Percentiles rank a stretch among this genome's conserved stretches.
These are phyloP conservation scores for Idaea straminata DNA, from an alignment of 2,888 invertebrate species.

Conservation along the genomic window DNA sequence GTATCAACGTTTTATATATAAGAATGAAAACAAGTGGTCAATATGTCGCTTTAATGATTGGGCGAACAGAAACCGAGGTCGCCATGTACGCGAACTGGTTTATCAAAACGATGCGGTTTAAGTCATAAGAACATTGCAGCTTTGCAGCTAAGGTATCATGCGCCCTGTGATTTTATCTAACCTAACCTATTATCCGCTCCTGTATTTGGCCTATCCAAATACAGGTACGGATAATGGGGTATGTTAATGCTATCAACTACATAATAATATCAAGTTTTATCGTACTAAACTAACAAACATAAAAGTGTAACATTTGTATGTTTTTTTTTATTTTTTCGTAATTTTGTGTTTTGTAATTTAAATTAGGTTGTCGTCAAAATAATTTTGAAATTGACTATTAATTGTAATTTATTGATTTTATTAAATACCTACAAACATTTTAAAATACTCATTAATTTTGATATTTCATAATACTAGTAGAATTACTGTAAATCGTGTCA, in stretches of 20 bases:
- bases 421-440: neutral
- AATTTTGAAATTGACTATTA: neutral
- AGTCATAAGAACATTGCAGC: slow-evolving; percentile 45
- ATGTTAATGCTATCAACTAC: no score
- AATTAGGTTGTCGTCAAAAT: no score
- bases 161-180: neutral
- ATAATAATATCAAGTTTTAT: no score
- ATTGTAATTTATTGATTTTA: neutral
- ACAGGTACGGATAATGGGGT: no score
- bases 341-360: no score
- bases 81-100: slow-evolving; percentile 73
- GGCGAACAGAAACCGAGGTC: slow-evolving; percentile 68
- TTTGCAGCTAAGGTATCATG: slow-evolving; percentile 21
- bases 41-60: slow-evolving; percentile 73
- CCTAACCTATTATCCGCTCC: no score
- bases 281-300: no score
- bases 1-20: slow-evolving; percentile 32
- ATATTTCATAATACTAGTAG: neutral
- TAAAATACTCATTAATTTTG: neutral
- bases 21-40: slow-evolving; percentile 70
- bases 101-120: slow-evolving; percentile 53
- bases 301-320: no score
- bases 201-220: no score
- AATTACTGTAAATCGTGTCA: neutral
- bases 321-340: no score